Evolutionary conservation across 2,888 invertebrate genomes (phyloP).

Genomic region (Trilocha varians): DNA sequence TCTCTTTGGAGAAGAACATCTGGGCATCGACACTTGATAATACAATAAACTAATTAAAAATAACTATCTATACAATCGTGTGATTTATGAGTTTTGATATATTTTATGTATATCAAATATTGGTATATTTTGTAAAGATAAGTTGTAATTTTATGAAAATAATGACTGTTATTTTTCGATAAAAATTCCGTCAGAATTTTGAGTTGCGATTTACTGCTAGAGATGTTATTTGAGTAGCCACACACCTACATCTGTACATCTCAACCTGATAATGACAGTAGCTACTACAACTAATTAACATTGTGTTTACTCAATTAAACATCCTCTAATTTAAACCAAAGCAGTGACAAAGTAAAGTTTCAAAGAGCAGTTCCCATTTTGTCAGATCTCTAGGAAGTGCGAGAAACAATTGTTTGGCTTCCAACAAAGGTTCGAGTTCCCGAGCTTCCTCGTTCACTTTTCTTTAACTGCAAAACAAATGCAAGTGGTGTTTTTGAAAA

Average conservation of each 20-base stretch:
- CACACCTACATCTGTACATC: no score
- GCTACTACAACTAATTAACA: no score
- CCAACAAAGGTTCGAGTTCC: background rate
- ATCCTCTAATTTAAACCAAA: no score
- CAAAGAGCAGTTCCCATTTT: background rate
- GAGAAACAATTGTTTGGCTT: background rate
- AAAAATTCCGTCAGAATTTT: no score
- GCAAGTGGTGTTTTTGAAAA: constrained; percentile 13
- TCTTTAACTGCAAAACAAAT: constrained; percentile 15
- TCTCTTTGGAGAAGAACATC: constrained; percentile 22
- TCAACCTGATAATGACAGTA: no score
- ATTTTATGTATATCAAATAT: background rate
- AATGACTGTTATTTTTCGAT: no score
- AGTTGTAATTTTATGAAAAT: no score
- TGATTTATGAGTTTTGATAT: background rate
- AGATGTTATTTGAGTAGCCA: no score
- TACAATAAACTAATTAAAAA: constrained; percentile 7
- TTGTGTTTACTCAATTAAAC: no score
- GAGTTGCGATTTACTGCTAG: no score
- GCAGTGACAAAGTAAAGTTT: background rate
- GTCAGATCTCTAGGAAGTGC: background rate
- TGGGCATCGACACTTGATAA: constrained; percentile 16
- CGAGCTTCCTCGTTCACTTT: constrained; percentile 6
- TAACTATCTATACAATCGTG: constrained; percentile 1
- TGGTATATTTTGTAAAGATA: background rate